Percentiles rank a stretch among this genome's conserved stretches.
phyloP scores from a whole-genome alignment of 2,888 invertebrate species.

The Caenorhabditis sp. region DNA sequence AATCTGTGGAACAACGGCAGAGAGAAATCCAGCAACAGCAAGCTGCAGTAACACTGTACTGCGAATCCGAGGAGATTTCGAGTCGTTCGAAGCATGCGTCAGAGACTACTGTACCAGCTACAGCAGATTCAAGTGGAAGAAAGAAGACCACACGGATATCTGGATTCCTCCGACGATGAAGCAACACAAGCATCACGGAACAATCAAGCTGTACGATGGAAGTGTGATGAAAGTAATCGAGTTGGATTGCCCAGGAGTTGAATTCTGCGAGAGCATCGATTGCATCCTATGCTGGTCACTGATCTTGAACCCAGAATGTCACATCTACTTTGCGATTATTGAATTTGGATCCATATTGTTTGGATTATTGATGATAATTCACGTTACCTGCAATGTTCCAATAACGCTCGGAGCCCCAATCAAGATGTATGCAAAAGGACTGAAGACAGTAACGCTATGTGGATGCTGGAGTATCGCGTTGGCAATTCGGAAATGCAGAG shows the following conservation, averaged over 20 bases:
- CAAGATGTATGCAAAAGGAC: constrained; percentile 1
- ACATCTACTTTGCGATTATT: background rate
- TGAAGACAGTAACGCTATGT: background rate
- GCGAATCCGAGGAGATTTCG: background rate
- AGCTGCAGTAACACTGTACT: background rate
- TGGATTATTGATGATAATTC: no score
- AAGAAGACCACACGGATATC: background rate
- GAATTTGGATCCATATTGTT: no score
- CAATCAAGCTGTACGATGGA: background rate
- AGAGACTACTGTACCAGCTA: background rate
- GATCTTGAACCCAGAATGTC: constrained; percentile 10
- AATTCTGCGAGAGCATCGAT: constrained; percentile 8
- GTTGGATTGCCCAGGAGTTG: background rate
- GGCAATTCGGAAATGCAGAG: background rate
- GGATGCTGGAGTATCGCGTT: background rate
- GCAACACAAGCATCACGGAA: background rate
- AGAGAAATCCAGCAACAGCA: background rate
- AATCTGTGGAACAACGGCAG: background rate
- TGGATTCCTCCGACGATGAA: constrained; percentile 1
- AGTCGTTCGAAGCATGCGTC: background rate
- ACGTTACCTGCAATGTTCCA: no score
- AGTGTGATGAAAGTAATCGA: background rate
- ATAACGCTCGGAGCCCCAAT: no score
- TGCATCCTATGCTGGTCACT: background rate
- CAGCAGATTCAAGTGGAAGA: background rate